Base-by-base conservation (phyloP, 2,797 vertebrate species). In the Clamator glandarius region DNA sequence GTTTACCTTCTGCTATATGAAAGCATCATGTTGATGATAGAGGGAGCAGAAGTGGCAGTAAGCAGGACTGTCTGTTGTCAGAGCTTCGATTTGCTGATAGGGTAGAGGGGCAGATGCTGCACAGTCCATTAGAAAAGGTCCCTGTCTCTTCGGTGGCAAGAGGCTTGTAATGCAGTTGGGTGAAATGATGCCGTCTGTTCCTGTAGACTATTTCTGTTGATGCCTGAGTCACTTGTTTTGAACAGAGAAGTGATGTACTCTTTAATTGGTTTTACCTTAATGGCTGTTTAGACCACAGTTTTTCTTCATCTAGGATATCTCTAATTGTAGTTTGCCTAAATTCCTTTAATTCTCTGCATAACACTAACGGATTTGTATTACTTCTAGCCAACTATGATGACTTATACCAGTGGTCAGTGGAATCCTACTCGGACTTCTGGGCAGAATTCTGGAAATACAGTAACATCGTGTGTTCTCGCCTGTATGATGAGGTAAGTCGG, bases 371-470 rank as follows among this genome's bases (percentile, higher is more conserved):
- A 1, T 29, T 4, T 33, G 6, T 90, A 1, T 92, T 66, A 1
- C 41, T 97, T 97, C 21, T 87, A 99, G 99, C 94, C 19, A 99
- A 98, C 97, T 99, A 99, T 57, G 92, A 97, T 46, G 99, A 99
- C 59, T 95, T 99, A 8, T 99, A 99, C 96, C 98, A 98, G 90
- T 99, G 99, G 99, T 99, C 99, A 0, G 98, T 99, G 95, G 98
- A 98, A 69, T 98, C 94, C 16, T 99, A 98, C 86, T 64, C 98
- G 0, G 99, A 99, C 93, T 99, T 99, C 95, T 99, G 99, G 99
- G 98, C 97, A 0, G 98, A 99, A 35, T 98, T 99, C 95, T 99
- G 99, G 99, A 98, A 98, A 57, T 99, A 98, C 97, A 98, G 99
- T 39, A 98, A 98, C 16, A 96, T 99, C 0, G 14, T 98, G 50